Evolutionary conservation across 2,888 invertebrate genomes (phyloP), one percentile per base, ranked within the genome.

Genomic region (Julus scandinavius): DNA sequence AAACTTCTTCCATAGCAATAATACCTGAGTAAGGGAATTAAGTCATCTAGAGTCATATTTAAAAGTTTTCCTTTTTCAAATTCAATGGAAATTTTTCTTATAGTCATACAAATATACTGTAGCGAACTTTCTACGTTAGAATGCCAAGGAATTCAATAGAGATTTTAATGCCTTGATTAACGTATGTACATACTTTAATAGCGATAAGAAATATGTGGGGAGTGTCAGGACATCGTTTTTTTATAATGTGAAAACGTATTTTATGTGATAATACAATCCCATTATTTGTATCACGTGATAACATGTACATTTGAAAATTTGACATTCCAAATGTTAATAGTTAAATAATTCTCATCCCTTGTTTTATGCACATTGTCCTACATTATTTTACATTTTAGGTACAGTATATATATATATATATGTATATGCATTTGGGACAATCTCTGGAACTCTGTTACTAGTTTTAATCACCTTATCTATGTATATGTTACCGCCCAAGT

Each of bases 1-100:
- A 72, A 11, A 20, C 20, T 72, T 72, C 72, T 72, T 72, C 72
- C 72, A 72, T 72, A 72, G 72, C 72, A 29, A 72, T 72, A 72
- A 72, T 72, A 20, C 17, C 11, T 1, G 11, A 63, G 9, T 20
- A 72, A n/a, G n/a, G 72, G 72, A 72, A 29, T 20, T 29, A 9
- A 11, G 20, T 29, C 72, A 11, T 50, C 13, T 72, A 72, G 29
- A 6, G 63, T 63, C 20, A 29, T 29, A 9, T 29, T 20, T n/a
- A 29, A 72, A 6, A 29, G 20, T 17, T 72, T 72, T 29, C 29
- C 72, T 1, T 6, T 72, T 72, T 29, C 9, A 29, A 72, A n/a
- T n/a, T n/a, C 29, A 72, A 4, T 6, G 13, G 50, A 13, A 11
- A 50, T 50, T 50, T 11, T 50, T 50, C 13, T 11, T 50, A n/a